phyloP scores from a whole-genome alignment of 2,888 invertebrate species.

The Chymomyza amoena region DNA sequence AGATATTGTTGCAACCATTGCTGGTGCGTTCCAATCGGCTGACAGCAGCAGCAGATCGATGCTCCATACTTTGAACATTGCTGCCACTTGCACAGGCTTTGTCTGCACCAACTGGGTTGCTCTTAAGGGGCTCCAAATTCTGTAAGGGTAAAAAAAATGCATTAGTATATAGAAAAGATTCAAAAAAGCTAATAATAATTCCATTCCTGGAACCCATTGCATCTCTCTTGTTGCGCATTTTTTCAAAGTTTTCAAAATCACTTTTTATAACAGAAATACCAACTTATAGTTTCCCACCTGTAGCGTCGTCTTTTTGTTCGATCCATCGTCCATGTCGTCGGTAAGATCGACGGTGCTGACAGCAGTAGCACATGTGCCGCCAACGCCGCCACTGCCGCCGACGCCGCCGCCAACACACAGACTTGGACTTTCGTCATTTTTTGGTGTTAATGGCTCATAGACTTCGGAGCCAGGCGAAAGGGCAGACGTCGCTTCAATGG shows the following conservation, averaged over 20 bases:
- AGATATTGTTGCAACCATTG: constrained; percentile 37
- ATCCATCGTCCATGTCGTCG: constrained; percentile 64
- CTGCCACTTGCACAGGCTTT: constrained; percentile 54
- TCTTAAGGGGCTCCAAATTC: constrained; percentile 57
- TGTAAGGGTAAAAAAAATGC: constrained; percentile 13
- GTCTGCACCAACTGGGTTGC: constrained; percentile 36
- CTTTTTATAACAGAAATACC: background rate
- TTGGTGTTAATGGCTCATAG: constrained; percentile 70
- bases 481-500: constrained; percentile 49
- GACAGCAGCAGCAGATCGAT: constrained; percentile 14
- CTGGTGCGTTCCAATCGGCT: background rate
- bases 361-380: constrained; percentile 35
- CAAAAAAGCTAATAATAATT: no score
- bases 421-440: constrained; percentile 65
- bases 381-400: constrained; percentile 31
- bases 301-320: constrained; percentile 58
- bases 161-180: no score
- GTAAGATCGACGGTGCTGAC: constrained; percentile 48
- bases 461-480: constrained; percentile 62
- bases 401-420: constrained; percentile 50
- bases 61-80: constrained; percentile 32
- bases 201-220: no score
- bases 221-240: no score
- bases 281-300: constrained; percentile 47
- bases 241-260: no score